Evolutionary conservation across 2,888 invertebrate genomes (phyloP).

Genomic region (Chalcis sispes): DNA sequence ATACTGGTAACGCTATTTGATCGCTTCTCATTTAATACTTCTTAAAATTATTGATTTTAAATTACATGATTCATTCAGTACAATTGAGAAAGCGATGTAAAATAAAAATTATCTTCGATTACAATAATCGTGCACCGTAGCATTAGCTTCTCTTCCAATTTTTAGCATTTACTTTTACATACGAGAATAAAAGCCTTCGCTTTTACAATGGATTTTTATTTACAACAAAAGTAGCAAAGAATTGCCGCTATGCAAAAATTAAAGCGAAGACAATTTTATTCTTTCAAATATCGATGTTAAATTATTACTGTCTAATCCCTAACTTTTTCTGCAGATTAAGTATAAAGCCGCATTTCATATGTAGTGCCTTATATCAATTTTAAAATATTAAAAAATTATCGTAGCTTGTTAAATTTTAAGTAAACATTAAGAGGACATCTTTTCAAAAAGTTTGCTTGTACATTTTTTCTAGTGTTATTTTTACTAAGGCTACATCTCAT

Average conservation of each 20-base stretch:
- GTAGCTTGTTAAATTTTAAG: not conserved
- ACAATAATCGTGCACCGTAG: constrained; percentile 29
- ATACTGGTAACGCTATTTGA: constrained; percentile 45
- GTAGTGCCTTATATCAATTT: constrained; percentile 46
- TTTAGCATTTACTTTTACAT: constrained; percentile 30
- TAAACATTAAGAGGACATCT: constrained; percentile 8
- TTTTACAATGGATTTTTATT: constrained; percentile 47
- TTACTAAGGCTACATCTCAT: constrained; percentile 40
- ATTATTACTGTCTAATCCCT: constrained; percentile 2
- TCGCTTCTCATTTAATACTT: constrained; percentile 35
- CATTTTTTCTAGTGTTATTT: constrained; percentile 20
- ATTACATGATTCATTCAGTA: constrained; percentile 30
- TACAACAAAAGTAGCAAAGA: constrained; percentile 32
- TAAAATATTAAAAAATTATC: not conserved
- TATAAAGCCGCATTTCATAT: constrained; percentile 65
- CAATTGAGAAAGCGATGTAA: constrained; percentile 21
- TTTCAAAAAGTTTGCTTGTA: constrained; percentile 25
- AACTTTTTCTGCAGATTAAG: constrained; percentile 61
- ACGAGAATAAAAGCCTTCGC: constrained; percentile 34
- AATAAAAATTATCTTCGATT: constrained; percentile 36
- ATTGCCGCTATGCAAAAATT: constrained; percentile 10
- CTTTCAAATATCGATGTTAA: constrained; percentile 28
- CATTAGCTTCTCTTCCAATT: constrained; percentile 41
- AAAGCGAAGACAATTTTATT: constrained; percentile 11
- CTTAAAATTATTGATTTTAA: constrained; percentile 22